These are phyloP conservation scores for Myxocyprinus asiaticus DNA, from an alignment of 2,113 vertebrate genomes.

Conservation along the genomic window DNA sequence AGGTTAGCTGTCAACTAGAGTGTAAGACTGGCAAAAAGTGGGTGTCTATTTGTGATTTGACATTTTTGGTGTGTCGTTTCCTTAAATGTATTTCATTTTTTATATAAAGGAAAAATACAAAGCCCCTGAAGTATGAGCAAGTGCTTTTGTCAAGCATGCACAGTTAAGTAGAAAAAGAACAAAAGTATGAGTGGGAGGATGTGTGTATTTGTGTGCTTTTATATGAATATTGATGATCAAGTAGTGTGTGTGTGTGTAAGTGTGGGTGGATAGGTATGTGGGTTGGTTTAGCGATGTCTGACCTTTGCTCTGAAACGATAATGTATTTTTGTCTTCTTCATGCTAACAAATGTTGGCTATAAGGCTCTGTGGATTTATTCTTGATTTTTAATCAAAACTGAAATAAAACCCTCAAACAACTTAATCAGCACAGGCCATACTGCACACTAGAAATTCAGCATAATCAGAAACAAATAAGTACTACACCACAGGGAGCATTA, in stretches of 20 bases:
- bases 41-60: neutral
- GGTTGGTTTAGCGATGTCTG: slow-evolving; percentile 56
- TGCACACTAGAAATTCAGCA: neutral
- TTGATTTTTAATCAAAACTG: slow-evolving; percentile 33
- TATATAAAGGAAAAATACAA: neutral
- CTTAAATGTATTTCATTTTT: neutral
- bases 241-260: neutral
- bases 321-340: slow-evolving; percentile 20
- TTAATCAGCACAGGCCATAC: slow-evolving; percentile 30
- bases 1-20: neutral
- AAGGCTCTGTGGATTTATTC: slow-evolving; percentile 2
- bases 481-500: neutral
- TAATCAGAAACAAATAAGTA: slow-evolving; percentile 26
- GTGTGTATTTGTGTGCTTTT: neutral
- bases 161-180: neutral
- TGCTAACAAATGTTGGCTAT: slow-evolving; percentile 36
- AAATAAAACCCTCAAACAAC: slow-evolving; percentile 19
- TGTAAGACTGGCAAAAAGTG: neutral
- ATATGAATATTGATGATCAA: slow-evolving; percentile 46
- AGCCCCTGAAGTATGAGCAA: neutral
- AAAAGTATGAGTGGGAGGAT: neutral
- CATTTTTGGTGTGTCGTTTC: neutral
- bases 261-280: slow-evolving; percentile 9
- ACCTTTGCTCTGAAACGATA: slow-evolving; percentile 58
- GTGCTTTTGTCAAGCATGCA: neutral